Percentiles rank a stretch among this genome's conserved stretches.
phyloP scores from a whole-genome alignment of 2,888 invertebrate species.

The Julus scandinavius region DNA sequence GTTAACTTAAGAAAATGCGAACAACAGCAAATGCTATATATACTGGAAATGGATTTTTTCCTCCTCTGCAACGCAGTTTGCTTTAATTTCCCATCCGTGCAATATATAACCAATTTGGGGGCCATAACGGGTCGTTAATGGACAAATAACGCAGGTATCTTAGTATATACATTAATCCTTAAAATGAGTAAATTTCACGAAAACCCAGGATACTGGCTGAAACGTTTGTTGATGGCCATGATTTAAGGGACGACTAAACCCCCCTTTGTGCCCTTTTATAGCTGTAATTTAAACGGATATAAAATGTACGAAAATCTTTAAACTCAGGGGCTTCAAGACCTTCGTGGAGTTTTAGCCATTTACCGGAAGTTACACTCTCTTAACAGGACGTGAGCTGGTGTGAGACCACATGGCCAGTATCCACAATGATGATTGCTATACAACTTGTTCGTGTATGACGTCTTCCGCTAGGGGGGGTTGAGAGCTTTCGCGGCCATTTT shows the following conservation, averaged over 20 bases:
- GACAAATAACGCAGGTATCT: constrained; percentile 17
- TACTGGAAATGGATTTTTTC: background rate
- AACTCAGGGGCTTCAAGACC: background rate
- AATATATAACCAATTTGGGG: constrained; percentile 51
- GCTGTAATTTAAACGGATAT: constrained; percentile 8
- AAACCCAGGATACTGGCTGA: background rate
- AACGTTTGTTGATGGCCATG: constrained; percentile 25
- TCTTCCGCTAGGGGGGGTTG: too few relatives aligned
- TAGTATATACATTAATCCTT: constrained; percentile 17
- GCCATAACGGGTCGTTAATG: constrained; percentile 43
- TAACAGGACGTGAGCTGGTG: too few relatives aligned
- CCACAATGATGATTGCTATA: too few relatives aligned
- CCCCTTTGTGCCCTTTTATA: background rate
- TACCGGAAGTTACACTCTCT: background rate
- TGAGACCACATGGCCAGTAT: too few relatives aligned
- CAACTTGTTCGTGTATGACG: too few relatives aligned
- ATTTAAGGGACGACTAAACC: background rate
- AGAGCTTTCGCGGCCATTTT: too few relatives aligned
- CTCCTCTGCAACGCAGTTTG: constrained; percentile 24
- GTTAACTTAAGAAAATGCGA: constrained; percentile 22
- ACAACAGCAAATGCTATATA: background rate
- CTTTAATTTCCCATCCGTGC: constrained; percentile 47
- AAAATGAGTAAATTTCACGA: constrained; percentile 37
- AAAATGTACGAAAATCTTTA: constrained; percentile 1
- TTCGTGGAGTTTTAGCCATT: background rate